Evolutionary conservation across 2,888 invertebrate genomes (phyloP), one percentile per base, ranked within the genome.

Genomic region (Lottia gigantea): DNA sequence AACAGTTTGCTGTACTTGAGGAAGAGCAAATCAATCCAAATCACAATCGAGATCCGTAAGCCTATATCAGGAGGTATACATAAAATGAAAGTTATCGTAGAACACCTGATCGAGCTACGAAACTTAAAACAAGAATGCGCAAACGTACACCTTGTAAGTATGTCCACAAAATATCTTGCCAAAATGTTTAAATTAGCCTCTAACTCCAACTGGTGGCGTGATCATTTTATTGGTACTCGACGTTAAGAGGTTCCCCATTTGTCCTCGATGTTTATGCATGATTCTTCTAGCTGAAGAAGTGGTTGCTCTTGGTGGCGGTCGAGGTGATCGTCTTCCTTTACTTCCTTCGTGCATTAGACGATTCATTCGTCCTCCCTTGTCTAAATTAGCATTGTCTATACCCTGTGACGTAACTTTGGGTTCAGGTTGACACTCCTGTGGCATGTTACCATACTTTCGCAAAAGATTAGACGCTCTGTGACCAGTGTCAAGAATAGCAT

Each of bases 321-420:
- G 80, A 3, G 77, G 76, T 55, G 78, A 78, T 15, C 71, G 66
- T 1, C 78, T 81, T 16, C 82, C 68, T 46, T 70, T 72, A 49
- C 74, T 73, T 15, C 77, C 80, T 62, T 85, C 84, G 65, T 85
- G 81, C 79, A 85, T 83, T 40, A 85, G 69, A 12, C 82, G 75
- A 15, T 82, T 82, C 80, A 85, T 81, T 66, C 85, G 71, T 11
- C 80, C 83, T 46, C 85, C 84, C 73, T 78, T 73, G 46, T 82
- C 85, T 16, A 85, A 71, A 46, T 77, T 79, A 0, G 83, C 83
- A 63, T 76, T 77, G 14, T 81, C 80, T 64, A 69, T 49, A 0
- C 79, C 83, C 62, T 75, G 77, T 7, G 78, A 79, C 64, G 74
- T 80, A 0, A 85, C 84, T 62, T 82, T 77, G 14, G 83, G 80